Conservation (phyloP, 30 jellyfish, hydroid and myxozoan genomes). For the Cassiopea xamachana region DNA sequence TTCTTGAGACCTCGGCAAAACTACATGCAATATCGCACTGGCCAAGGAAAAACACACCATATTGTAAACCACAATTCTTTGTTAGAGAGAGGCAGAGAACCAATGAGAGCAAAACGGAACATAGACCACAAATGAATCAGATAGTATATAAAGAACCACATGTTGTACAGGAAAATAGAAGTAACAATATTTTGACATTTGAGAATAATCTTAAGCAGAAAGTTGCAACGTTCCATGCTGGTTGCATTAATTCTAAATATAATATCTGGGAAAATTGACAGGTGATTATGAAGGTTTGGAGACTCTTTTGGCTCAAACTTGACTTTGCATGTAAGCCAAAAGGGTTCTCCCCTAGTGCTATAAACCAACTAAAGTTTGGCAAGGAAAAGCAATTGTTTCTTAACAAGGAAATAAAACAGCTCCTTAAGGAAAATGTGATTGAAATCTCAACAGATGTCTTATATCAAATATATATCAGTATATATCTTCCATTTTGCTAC, state of each 20-base stretch:
- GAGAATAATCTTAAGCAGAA: neutral
- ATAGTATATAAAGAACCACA: neutral
- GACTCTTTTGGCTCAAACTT: conserved; percentile 15
- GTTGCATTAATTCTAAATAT: conserved; percentile 5
- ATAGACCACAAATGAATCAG: neutral
- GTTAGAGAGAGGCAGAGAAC: conserved; percentile 30
- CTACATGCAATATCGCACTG: neutral
- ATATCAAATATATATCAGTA: neutral
- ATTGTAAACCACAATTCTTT: conserved; percentile 7
- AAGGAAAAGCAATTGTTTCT: neutral
- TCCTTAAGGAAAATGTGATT: conserved; percentile 26
- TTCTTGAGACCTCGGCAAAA: neutral
- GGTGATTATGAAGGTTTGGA: conserved; percentile 17
- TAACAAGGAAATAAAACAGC: conserved; percentile 1
- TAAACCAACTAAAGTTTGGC: neutral
- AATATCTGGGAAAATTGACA: conserved; percentile 21
- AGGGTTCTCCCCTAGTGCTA: neutral
- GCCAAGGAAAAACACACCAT: conserved; percentile 2
- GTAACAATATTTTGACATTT: neutral
- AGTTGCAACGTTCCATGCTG: conserved; percentile 50
- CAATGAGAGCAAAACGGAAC: conserved; percentile 1
- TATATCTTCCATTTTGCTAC: conserved; percentile 41
- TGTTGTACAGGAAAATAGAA: neutral
- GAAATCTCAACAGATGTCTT: conserved; percentile 5
- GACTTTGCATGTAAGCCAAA: conserved; percentile 11